Evolutionary conservation across 1,140 invertebrate species (phyloP).

Genomic region (Drosophila carrolli): DNA sequence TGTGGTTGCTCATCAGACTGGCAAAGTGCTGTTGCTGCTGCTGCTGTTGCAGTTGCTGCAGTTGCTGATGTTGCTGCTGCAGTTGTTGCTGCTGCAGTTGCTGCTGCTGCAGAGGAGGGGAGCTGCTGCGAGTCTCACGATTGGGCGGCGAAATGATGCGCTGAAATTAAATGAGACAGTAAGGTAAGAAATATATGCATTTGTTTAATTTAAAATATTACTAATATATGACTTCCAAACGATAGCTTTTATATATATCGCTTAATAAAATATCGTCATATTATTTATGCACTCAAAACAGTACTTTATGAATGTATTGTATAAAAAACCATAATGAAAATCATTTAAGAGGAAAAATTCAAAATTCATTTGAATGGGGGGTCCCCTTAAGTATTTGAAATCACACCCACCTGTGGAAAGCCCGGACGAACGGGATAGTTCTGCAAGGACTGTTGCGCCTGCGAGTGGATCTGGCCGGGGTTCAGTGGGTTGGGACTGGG

Average conservation of each 20-base stretch:
- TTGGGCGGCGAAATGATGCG: constrained; percentile 78
- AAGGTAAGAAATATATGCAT: neutral
- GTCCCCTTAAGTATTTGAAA: neutral
- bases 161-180: constrained; percentile 25
- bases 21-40: constrained; percentile 44
- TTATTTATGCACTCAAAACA: no score
- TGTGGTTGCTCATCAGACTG: constrained; percentile 52
- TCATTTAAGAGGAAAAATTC: no score
- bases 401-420: constrained; percentile 87
- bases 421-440: constrained; percentile 89
- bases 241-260: no score
- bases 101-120: constrained; percentile 53
- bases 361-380: no score
- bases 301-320: no score
- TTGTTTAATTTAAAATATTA: no score
- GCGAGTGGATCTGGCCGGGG: constrained; percentile 50
- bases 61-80: constrained; percentile 34
- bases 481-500: constrained; percentile 11
- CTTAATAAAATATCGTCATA: no score
- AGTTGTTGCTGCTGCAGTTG: constrained; percentile 47
- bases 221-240: no score
- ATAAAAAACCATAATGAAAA: neutral
- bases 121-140: constrained; percentile 59
- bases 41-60: constrained; percentile 40
- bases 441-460: constrained; percentile 50